Percentiles rank a stretch among this genome's conserved stretches.
Conservation (phyloP, 2,888 invertebrate species). For the Drosophila testacea region DNA sequence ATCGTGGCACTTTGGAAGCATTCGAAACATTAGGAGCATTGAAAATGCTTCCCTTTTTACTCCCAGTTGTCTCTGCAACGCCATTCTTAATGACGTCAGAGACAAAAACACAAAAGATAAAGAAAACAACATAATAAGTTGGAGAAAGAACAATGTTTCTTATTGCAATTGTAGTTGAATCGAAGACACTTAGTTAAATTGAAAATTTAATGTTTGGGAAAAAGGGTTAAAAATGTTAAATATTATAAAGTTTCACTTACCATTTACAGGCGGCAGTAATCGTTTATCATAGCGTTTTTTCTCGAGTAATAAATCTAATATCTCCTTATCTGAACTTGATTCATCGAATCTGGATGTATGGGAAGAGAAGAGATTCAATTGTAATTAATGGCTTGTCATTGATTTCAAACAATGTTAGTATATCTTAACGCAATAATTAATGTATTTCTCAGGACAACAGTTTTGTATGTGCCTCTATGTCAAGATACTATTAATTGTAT, state of each 20-base stretch:
- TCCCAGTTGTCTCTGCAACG: slow-evolving; percentile 2
- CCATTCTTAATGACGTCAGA: slow-evolving; percentile 29
- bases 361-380: slow-evolving; percentile 17
- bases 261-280: slow-evolving; percentile 95
- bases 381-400: background rate
- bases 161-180: slow-evolving; percentile 17
- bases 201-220: slow-evolving; percentile 34
- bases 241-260: slow-evolving; percentile 86
- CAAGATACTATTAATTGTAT: slow-evolving; percentile 2
- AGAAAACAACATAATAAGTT: slow-evolving; percentile 17
- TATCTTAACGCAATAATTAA: slow-evolving; percentile 18
- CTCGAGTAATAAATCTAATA: slow-evolving; percentile 94
- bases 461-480: slow-evolving; percentile 11
- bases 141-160: slow-evolving; percentile 9
- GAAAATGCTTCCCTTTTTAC: slow-evolving; percentile 20
- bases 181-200: slow-evolving; percentile 61
- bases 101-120: slow-evolving; percentile 12
- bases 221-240: slow-evolving; percentile 3
- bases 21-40: slow-evolving; percentile 17
- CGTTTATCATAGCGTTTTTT: slow-evolving; percentile 96
- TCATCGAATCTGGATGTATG: slow-evolving; percentile 90
- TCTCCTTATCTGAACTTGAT: slow-evolving; percentile 96
- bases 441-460: slow-evolving; percentile 17
- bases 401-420: slow-evolving; percentile 1
- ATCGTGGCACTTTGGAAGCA: slow-evolving; percentile 31